These are phyloP conservation scores for Stenurella melanura DNA, from an alignment of 2,888 invertebrate genomes.

Conservation along the genomic window DNA sequence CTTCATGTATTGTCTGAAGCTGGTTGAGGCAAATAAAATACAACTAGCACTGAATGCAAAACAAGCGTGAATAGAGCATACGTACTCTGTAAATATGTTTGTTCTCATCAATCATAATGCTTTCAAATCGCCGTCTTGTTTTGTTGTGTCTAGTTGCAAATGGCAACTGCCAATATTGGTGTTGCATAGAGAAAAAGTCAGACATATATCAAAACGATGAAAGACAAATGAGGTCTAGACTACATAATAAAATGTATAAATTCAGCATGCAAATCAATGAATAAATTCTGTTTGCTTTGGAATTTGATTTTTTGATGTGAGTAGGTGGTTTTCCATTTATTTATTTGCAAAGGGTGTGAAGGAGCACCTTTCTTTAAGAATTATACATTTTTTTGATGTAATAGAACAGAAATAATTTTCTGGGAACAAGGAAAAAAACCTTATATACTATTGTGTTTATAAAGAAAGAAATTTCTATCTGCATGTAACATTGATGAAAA, in stretches of 20 bases:
- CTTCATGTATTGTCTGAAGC: no score
- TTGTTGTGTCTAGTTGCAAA: not conserved
- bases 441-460: no score
- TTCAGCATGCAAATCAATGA: constrained; percentile 53
- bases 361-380: not conserved
- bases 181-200: not conserved
- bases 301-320: constrained; percentile 23
- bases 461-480: no score
- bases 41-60: not conserved
- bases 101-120: no score
- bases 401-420: no score
- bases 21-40: no score
- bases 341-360: not conserved
- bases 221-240: constrained; percentile 63
- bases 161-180: not conserved
- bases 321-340: constrained; percentile 33
- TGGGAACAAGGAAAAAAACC: no score
- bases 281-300: constrained; percentile 4
- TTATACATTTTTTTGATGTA: not conserved
- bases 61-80: not conserved
- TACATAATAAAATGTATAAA: constrained; percentile 58
- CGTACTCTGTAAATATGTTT: not conserved
- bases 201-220: constrained; percentile 25
- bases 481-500: no score
- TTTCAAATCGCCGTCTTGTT: not conserved